Percentiles rank a stretch among this genome's conserved stretches.
Evolutionary conservation across 2,888 invertebrate genomes (phyloP).

Genomic region (Sphinx pinastri): DNA sequence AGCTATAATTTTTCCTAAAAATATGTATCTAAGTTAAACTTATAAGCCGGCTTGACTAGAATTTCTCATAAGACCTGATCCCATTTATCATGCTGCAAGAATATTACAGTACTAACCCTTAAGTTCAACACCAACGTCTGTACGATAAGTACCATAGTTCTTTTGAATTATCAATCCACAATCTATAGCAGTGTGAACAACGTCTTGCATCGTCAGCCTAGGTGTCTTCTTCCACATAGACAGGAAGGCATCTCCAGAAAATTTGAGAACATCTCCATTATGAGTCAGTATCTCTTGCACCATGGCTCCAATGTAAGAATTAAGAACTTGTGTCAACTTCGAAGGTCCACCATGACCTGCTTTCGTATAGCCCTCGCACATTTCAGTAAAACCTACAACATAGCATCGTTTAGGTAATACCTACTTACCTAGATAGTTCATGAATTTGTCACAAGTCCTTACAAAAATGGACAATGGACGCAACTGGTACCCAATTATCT

Average conservation of each 20-base stretch:
- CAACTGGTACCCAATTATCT: too few species aligned
- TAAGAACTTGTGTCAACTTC: conserved; percentile 87
- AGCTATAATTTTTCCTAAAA: too few species aligned
- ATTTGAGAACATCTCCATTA: conserved; percentile 87
- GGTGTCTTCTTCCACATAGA: conserved; percentile 86
- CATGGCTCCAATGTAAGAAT: conserved; percentile 88
- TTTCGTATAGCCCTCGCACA: conserved; percentile 87
- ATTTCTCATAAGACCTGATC: too few species aligned
- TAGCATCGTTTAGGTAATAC: background rate
- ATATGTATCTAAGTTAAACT: too few species aligned
- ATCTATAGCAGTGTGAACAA: conserved; percentile 86
- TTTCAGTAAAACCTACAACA: conserved; percentile 84
- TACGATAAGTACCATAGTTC: conserved; percentile 84
- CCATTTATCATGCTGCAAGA: too few species aligned
- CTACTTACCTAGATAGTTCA: background rate
- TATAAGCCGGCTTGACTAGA: too few species aligned
- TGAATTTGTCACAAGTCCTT: too few species aligned
- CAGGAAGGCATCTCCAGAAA: conserved; percentile 87
- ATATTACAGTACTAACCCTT: conserved; percentile 69
- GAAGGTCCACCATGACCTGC: conserved; percentile 87
- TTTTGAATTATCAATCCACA: conserved; percentile 87
- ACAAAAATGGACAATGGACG: too few species aligned
- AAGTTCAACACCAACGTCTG: conserved; percentile 85
- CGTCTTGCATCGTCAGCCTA: conserved; percentile 82
- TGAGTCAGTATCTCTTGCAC: conserved; percentile 87